Conservation (phyloP, 2,113 vertebrate genomes). For the Osmerus eperlanus region DNA sequence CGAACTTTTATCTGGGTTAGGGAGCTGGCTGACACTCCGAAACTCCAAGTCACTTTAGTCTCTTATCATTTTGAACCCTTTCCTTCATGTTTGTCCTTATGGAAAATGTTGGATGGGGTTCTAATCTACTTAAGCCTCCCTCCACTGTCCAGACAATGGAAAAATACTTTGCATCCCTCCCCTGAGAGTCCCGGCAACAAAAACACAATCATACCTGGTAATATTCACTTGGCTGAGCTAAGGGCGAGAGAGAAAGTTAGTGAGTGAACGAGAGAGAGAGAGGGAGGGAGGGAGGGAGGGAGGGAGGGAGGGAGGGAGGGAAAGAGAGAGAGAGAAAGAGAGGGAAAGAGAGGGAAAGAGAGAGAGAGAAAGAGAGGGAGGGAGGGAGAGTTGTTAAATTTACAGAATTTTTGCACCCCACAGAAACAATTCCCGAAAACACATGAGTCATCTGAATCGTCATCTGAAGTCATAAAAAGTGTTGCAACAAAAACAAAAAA, state of each 20-base stretch:
- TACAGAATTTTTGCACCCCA: slow-evolving; percentile 65
- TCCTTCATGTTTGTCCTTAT: slow-evolving; percentile 20
- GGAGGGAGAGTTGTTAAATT: slow-evolving; percentile 42
- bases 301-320: slow-evolving; percentile 19
- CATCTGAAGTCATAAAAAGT: slow-evolving; percentile 46
- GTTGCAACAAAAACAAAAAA: slow-evolving; percentile 23
- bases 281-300: slow-evolving; percentile 14
- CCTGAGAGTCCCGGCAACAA: slow-evolving; percentile 51
- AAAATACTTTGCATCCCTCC: slow-evolving; percentile 46
- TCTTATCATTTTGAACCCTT: slow-evolving; percentile 6
- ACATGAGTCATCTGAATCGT: slow-evolving; percentile 62
- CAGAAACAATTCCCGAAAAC: slow-evolving; percentile 66
- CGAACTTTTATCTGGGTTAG: slow-evolving; percentile 48
- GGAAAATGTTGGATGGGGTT: slow-evolving; percentile 23
- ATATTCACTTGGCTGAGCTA: slow-evolving; percentile 40
- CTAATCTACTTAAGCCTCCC: slow-evolving; percentile 24
- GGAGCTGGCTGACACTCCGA: slow-evolving; percentile 42
- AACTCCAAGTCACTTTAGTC: slow-evolving; percentile 30
- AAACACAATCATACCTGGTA: slow-evolving; percentile 65
- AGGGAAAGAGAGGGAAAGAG: not conserved
- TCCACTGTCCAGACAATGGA: slow-evolving; percentile 40
- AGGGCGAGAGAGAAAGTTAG: slow-evolving; percentile 26
- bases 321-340: not conserved
- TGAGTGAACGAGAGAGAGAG: slow-evolving; percentile 11
- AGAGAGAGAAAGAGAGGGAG: slow-evolving; percentile 21